Evolutionary conservation across 2,888 invertebrate species (phyloP), one percentile per base, ranked within the genome.

Genomic region (Harmothoe impar): DNA sequence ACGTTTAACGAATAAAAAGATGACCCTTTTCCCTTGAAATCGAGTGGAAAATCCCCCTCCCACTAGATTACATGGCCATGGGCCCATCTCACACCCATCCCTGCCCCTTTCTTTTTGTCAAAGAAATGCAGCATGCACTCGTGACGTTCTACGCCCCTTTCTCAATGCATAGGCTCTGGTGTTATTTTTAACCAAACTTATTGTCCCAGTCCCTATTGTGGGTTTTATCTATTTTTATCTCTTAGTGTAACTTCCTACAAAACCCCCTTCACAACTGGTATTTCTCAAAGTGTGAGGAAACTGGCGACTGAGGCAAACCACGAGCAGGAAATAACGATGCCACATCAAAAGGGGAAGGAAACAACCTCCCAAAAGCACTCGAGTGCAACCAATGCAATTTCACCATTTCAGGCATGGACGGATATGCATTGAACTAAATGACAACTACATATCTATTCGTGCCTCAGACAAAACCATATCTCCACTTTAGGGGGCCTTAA

Each of bases 201-300:
- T 62, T 62, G 62, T 62, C 62, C 62, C 23, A n/a, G n/a, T 62
- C n/a, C n/a, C 62, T 43, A 43, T n/a, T 62, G 62, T 20, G 20
- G n/a, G 62, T 62, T 62, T 62, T 62, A n/a, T n/a, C 62, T 62
- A n/a, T 62, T n/a, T 62, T 62, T 62, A n/a, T 20, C 62, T 20
- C 62, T 52, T 17, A n/a, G n/a, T 43, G 43, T 43, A 43, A 43
- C 43, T 43, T 43, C 43, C 43, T 20, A 15, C 62, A 62, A 62
- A 20, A 62, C 62, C 7, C 62, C 23, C 62, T 5, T 15, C 7
- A 43, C 43, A 43, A 43, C 43, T 43, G 43, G 43, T 62, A 62
- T 62, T 62, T 62, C 62, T 62, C 62, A 62, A 62, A 62, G 62
- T 62, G 62, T 20, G 62, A 62, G 62, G 62, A 62, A n/a, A n/a